These are phyloP conservation scores for Maniola hyperantus DNA, from an alignment of 2,888 invertebrate species.

Conservation along the genomic window DNA sequence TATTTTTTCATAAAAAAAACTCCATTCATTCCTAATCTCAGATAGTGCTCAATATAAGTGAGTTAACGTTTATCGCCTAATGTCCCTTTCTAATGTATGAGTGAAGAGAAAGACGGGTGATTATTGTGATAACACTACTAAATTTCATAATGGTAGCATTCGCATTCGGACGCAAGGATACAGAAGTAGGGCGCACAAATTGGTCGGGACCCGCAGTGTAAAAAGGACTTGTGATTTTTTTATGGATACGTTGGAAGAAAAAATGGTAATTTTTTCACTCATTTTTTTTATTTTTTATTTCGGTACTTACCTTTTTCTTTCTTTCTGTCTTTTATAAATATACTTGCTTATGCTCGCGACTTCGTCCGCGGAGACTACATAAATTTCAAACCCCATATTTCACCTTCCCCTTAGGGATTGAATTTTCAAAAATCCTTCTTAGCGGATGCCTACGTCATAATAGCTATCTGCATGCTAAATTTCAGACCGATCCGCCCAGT, in stretches of 20 bases:
- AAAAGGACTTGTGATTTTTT: conserved; percentile 40
- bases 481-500: no score
- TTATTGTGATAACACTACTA: conserved; percentile 47
- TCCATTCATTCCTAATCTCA: conserved; percentile 39
- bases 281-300: neutral
- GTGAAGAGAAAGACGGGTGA: conserved; percentile 40
- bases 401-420: no score
- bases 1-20: neutral
- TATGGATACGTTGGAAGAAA: conserved; percentile 23
- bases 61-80: conserved; percentile 38
- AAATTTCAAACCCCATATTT: no score
- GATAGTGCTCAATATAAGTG: conserved; percentile 38
- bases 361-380: no score
- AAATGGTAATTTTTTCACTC: conserved; percentile 60
- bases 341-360: no score
- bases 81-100: conserved; percentile 42
- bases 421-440: no score
- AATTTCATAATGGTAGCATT: conserved; percentile 53
- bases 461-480: no score
- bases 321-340: no score
- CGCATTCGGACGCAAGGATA: conserved; percentile 57
- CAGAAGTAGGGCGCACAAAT: conserved; percentile 59
- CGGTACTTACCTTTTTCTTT: no score
- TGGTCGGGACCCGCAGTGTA: conserved; percentile 54
- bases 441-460: no score